A percentile compares a stretch with the other conserved stretches of the same genome.
Evolutionary conservation across 2,113 vertebrate genomes (phyloP).

Genomic region (Ranitomeya variabilis): DNA sequence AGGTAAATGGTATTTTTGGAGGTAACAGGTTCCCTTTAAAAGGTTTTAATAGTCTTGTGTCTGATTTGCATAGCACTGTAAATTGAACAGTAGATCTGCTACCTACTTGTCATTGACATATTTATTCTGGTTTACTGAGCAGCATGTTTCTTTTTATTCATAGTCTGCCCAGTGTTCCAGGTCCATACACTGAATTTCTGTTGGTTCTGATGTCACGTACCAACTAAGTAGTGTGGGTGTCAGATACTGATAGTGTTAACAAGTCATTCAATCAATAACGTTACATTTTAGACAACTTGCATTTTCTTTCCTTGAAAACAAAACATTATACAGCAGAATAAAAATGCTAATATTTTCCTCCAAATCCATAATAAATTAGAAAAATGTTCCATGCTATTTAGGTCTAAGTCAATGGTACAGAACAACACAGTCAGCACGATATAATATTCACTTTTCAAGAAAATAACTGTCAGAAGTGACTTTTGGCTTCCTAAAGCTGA

Average conservation of each 20-base stretch:
- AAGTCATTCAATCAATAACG: slow-evolving; percentile 29
- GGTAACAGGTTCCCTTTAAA: too few relatives aligned
- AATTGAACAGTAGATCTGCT: too few relatives aligned
- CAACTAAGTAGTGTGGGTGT: too few relatives aligned
- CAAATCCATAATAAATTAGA: slow-evolving; percentile 56
- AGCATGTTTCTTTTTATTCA: too few relatives aligned
- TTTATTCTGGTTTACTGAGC: too few relatives aligned
- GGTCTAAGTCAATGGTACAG: slow-evolving; percentile 31
- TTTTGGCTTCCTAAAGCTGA: not conserved
- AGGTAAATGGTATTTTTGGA: too few relatives aligned
- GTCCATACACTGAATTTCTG: too few relatives aligned
- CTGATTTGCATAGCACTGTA: too few relatives aligned
- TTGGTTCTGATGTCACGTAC: too few relatives aligned
- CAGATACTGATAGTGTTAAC: slow-evolving; percentile 17
- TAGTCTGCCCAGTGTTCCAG: too few relatives aligned
- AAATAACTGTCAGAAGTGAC: slow-evolving; percentile 10
- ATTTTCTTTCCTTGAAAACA: slow-evolving; percentile 12
- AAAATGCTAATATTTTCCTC: slow-evolving; percentile 4
- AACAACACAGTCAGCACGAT: slow-evolving; percentile 39
- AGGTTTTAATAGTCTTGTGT: too few relatives aligned
- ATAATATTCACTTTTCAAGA: slow-evolving; percentile 4
- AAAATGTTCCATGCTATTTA: slow-evolving; percentile 35
- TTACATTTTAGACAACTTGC: not conserved
- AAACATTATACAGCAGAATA: slow-evolving; percentile 51
- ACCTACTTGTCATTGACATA: too few relatives aligned